phyloP scores from a whole-genome alignment of 2,797 vertebrate genomes.

The Pygocentrus nattereri region DNA sequence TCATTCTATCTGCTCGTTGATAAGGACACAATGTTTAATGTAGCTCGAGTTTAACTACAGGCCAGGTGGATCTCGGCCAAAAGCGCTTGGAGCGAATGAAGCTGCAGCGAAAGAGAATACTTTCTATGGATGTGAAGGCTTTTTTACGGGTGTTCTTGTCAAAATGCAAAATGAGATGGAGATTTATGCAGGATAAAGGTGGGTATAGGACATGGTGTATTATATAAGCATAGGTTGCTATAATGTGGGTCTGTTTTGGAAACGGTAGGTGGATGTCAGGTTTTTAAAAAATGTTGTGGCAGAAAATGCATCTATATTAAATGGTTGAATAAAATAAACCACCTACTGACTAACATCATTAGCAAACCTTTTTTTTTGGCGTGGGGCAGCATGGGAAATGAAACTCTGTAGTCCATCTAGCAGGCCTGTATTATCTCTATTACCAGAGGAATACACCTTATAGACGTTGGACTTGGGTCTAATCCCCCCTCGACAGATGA shows the following conservation, averaged over 20 bases:
- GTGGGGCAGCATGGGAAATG: background rate
- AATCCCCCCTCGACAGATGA: constrained; percentile 31
- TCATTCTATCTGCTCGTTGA: constrained; percentile 24
- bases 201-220: constrained; percentile 30
- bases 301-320: constrained; percentile 24
- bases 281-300: constrained; percentile 30
- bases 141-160: constrained; percentile 36
- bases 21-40: constrained; percentile 25
- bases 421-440: constrained; percentile 6
- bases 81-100: background rate
- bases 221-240: constrained; percentile 30
- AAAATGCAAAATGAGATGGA: constrained; percentile 42
- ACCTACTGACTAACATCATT: constrained; percentile 13
- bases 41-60: background rate
- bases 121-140: background rate
- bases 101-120: constrained; percentile 30
- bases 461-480: constrained; percentile 25
- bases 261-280: constrained; percentile 24
- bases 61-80: background rate
- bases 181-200: constrained; percentile 37
- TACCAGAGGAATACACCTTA: constrained; percentile 13
- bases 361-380: background rate
- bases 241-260: constrained; percentile 9
- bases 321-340: constrained; percentile 6
- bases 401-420: constrained; percentile 4